Evolutionary conservation across 2,113 vertebrate species (phyloP), one percentile per base, ranked within the genome.

Genomic region (Sarotherodon lohbergeri): DNA sequence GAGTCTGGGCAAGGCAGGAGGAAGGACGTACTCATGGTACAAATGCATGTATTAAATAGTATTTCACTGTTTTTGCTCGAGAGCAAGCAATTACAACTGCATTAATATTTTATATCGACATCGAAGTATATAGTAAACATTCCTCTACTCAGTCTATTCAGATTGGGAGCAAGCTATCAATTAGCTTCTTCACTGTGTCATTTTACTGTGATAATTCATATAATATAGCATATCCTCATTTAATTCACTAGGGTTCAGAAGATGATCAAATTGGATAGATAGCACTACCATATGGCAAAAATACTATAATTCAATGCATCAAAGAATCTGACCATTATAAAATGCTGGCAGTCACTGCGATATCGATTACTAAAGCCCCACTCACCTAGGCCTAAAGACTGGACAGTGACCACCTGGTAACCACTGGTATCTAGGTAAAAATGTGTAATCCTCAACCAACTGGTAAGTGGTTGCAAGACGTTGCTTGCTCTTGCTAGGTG

Each of bases 281-380:
- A 0, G 43, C 66, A 27, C 22, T 73, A 6, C 5, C 13, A 43
- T 9, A 43, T 71, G 4, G 7, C 1, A 71, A 43, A 68, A 43
- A 43, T 6, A 48, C 43, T 48, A 48, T 29, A 50, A 32, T 34
- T 79, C 11, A 29, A 9, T 24, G 76, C 7, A 13, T 80, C 34
- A 81, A 39, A 81, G 36, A 24, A 0, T 27, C 34, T 19, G n/a
- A 13, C 17, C 56, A 19, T 4, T 63, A 34, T 2, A 41, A 41
- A 41, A 17, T 41, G 12, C 12, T 71, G n/a, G 66, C 66, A 43
- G 39, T 27, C 12, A 14, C n/a, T 16, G 39, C 2, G 5, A 27
- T 9, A 43, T 73, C 13, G 0, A 43, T 43, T 73, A 16, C 14
- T 73, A 0, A 73, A 73, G 13, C 8, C 3, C 5, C 8, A 16